Evolutionary conservation across 2,797 vertebrate species (phyloP), one percentile per base, ranked within the genome.

Genomic region (Esox lucius): DNA sequence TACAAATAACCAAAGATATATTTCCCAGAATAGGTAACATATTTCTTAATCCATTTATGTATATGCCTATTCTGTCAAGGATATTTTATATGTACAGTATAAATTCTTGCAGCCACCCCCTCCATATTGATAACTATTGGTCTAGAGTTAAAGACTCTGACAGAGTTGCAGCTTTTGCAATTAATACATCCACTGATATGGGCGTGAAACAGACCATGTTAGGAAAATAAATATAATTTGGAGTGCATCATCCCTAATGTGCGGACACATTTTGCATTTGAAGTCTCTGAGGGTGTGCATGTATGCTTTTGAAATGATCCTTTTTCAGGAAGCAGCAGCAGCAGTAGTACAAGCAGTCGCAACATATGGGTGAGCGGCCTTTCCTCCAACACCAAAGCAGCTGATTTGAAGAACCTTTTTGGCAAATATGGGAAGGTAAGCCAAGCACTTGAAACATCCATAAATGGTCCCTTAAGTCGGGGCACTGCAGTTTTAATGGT

Each of bases 321-420:
- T 59, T 39, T 28, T n/a, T 86, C 86, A 97, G 95, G 95, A 90
- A 94, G 92, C 39, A 17, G 87, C 73, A 17, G 87, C 73, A 90
- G 94, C 75, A 91, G 94, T 80, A 91, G 91, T 89, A 92, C 93
- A 87, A 94, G 93, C 87, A 95, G 95, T 87, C 95, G 95, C 74
- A 99, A 99, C 90, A 86, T 99, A 65, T 99, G 98, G 98, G 97
- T 99, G 89, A 99, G 98, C 62, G 98, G 98, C 86, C 91, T 99
- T 81, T 99, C 98, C 68, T 97, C 97, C 72, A 98, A 97, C 90
- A 99, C 98, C 84, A 99, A 99, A 93, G 98, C 98, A 83, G 97
- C 98, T 68, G 98, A 98, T 90, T 92, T 99, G 70, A 99, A 99
- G 92, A 99, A 99, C 89, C 95, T 99, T 68, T 99, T 99, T 91